Base-by-base conservation (phyloP, 1,140 invertebrate species). In the Nymphalis io region DNA sequence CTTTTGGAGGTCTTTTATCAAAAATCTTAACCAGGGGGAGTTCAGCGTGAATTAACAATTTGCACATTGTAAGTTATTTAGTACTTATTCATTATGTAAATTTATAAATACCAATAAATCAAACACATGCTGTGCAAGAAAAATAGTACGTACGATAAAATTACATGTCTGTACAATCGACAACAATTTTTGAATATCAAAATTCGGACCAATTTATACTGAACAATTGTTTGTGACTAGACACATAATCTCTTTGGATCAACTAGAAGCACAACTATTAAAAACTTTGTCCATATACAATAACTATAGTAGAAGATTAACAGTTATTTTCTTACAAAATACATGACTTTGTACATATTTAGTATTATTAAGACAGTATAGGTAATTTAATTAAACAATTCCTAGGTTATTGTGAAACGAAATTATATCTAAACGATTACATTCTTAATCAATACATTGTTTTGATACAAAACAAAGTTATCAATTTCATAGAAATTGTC, bases 391-490 rank as follows among this genome's bases (percentile, higher is more conserved):
- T 13, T 55, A 27, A 53, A 55, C 51, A 55, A 55, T 55, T 55
- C 51, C 51, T 55, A 23, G 51, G 2, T 51, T 15, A n/a, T 44
- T 51, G 48, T 33, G 15, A 15, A 55, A 55, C 23, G 11, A 12
- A 55, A 33, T 55, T 12, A 51, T 33, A 55, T 23, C 13, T 55
- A 55, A 13, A 27, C 20, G 6, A 13, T 23, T 55, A 55, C 23
- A 23, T 15, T 55, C 20, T 55, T 55, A 55, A 15, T 27, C 15
- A 63, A 15, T 39, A 21, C 21, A 57, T 12, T 70, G 84, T 87
- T 84, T 87, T 87, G 80, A 87, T 87, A 62, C 84, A 87, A 87
- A 87, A 87, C 83, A 80, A 71, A 64, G 39, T 55, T 64, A 65
- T 48, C 40, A 78, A 87, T 87, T 84, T 83, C 84, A 79, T 59